A percentile compares a stretch with the other conserved stretches of the same genome.
phyloP scores from a whole-genome alignment of 2,888 invertebrate genomes.

The Odontomyia ornata region DNA sequence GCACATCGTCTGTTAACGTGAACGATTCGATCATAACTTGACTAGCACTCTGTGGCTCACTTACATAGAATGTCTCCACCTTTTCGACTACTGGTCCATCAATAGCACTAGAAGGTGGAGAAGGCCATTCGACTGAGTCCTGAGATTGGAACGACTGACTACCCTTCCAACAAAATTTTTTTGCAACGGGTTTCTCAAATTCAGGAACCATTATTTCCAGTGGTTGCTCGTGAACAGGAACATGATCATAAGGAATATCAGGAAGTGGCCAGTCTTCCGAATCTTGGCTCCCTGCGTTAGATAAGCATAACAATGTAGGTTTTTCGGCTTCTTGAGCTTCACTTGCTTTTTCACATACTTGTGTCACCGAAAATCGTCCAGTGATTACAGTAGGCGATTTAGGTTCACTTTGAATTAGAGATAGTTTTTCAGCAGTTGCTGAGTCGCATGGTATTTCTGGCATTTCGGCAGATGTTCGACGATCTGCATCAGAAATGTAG shows the following conservation, averaged over 20 bases:
- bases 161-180: conserved; percentile 63
- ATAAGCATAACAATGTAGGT: conserved; percentile 61
- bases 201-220: conserved; percentile 61
- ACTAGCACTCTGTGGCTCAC: conserved; percentile 79
- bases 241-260: conserved; percentile 70
- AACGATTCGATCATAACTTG: conserved; percentile 79
- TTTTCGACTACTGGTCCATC: conserved; percentile 79
- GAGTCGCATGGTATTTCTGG: conserved; percentile 85
- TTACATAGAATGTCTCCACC: conserved; percentile 82
- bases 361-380: conserved; percentile 63
- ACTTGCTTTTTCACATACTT: conserved; percentile 60
- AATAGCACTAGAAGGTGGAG: conserved; percentile 77
- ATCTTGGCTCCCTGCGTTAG: conserved; percentile 73
- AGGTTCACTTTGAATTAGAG: conserved; percentile 68
- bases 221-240: conserved; percentile 60
- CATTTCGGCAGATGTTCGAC: conserved; percentile 84
- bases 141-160: conserved; percentile 66
- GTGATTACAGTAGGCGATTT: conserved; percentile 64
- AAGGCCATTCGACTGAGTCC: conserved; percentile 83
- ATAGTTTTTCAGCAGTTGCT: conserved; percentile 66
- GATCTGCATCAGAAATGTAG: conserved; percentile 82
- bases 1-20: conserved; percentile 68
- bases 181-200: conserved; percentile 61
- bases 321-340: conserved; percentile 57
- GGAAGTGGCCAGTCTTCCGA: conserved; percentile 81